Conservation (phyloP, 2,797 vertebrate genomes). For the Vultur gryphus region DNA sequence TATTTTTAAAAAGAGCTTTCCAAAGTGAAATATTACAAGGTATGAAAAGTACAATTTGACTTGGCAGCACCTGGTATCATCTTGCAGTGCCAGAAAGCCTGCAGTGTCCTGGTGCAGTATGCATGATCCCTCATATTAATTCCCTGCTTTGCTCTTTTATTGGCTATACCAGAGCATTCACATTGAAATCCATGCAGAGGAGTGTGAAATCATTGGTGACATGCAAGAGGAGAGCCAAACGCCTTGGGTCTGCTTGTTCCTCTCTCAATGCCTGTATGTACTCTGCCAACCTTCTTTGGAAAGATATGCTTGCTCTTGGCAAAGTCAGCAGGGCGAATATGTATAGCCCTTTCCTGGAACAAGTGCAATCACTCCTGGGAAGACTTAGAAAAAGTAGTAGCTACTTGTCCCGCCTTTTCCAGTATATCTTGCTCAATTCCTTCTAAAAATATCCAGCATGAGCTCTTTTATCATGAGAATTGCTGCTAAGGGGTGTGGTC, state of each 20-base stretch:
- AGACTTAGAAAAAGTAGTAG: not conserved
- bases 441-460: not conserved
- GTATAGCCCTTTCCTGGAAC: not conserved
- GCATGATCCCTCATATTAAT: not conserved
- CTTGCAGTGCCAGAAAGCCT: not conserved
- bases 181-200: not conserved
- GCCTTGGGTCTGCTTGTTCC: not conserved
- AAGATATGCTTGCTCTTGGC: not conserved
- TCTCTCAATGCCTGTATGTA: not conserved
- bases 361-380: not conserved
- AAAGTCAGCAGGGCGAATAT: not conserved
- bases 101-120: not conserved
- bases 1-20: not conserved
- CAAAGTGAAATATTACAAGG: not conserved
- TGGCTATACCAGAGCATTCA: not conserved
- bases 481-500: not conserved
- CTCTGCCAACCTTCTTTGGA: not conserved
- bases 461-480: not conserved
- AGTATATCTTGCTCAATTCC: not conserved
- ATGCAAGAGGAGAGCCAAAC: not conserved
- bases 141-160: not conserved
- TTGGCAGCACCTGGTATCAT: not conserved
- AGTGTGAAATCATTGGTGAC: not conserved
- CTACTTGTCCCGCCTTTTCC: not conserved
- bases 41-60: not conserved